Base-by-base conservation (phyloP, 2,113 vertebrate species). In the Steatornis caripensis region DNA sequence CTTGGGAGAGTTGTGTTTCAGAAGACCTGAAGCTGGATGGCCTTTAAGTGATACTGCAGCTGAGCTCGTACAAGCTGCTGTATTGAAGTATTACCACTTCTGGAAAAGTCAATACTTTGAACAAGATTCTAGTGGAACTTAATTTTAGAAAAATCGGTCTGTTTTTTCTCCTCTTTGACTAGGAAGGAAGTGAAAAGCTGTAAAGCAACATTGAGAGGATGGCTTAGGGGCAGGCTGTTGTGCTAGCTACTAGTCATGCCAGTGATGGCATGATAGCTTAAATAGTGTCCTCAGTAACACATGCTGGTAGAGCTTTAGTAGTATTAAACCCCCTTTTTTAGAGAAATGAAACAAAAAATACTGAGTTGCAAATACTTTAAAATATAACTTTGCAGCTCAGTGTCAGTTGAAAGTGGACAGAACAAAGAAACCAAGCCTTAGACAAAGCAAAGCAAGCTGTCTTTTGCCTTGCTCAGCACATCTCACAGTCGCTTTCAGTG, bases 391-490 rank as follows among this genome's bases (percentile, higher is more conserved):
- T 20, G 23, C 34, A 34, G 51, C 54, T 74, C 19, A 54, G 13
- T 39, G 27, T 88, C 41, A 49, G 19, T 58, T 88, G 75, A n/a
- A 66, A 54, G 49, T 62, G 29, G 55, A 22, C 32, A 75, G 66
- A 79, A 55, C 20, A 55, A 71, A 92, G 83, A 57, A 87, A 5
- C 14, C 9, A 55, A 66, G 37, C 24, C 39, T 72, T 77, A 15
- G 51, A 62, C 74, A 32, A 54, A 26, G 70, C 70, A 61, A 58
- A 85, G 55, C 27, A 3, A 62, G 51, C 17, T 82, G 54, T 60
- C 30, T 71, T 93, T 94, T 80, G 57, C 68, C 46, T 90, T 32
- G 43, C 86, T 92, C 60, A 85, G 88, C 74, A 29, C 41, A 36
- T 74, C 49, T 49, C 2, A 0, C 55, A 61, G 53, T 26, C 15